phyloP scores from a whole-genome alignment of 2,797 vertebrate genomes.

The Coregonus ussuriensis region DNA sequence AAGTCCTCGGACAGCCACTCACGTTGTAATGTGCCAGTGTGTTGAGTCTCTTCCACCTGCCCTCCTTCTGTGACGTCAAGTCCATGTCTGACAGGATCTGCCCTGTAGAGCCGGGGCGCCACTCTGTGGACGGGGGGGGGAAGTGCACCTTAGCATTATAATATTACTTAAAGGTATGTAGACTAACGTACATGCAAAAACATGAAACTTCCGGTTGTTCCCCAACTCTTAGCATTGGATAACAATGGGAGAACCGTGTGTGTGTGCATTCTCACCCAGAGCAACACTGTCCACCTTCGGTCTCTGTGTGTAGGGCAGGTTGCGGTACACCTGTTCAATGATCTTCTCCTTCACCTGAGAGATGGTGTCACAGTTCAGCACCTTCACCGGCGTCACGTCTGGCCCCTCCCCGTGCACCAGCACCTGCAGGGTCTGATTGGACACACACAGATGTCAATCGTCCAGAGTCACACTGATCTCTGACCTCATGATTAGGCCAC shows the following conservation, averaged over 20 bases:
- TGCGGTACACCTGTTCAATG: slow-evolving; percentile 95
- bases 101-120: slow-evolving; percentile 15
- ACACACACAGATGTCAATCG: slow-evolving; percentile 1
- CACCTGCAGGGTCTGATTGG: slow-evolving; percentile 87
- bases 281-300: slow-evolving; percentile 93
- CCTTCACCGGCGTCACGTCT: slow-evolving; percentile 91
- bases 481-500: background rate
- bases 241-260: background rate
- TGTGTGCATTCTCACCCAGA: slow-evolving; percentile 80
- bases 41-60: slow-evolving; percentile 92
- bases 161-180: background rate
- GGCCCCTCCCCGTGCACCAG: slow-evolving; percentile 89
- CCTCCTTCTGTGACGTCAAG: slow-evolving; percentile 94
- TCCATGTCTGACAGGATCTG: slow-evolving; percentile 97
- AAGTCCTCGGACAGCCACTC: background rate
- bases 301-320: slow-evolving; percentile 88
- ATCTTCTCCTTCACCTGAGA: slow-evolving; percentile 99
- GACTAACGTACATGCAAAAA: background rate
- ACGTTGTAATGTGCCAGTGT: slow-evolving; percentile 84
- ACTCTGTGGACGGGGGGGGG: background rate
- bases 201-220: background rate
- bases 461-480: background rate
- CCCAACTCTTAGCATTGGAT: too few species aligned
- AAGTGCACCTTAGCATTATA: background rate
- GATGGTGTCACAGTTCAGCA: slow-evolving; percentile 96